These are phyloP conservation scores for Trichogramma dendrolimi DNA, from an alignment of 2,888 invertebrate genomes.

Conservation along the genomic window DNA sequence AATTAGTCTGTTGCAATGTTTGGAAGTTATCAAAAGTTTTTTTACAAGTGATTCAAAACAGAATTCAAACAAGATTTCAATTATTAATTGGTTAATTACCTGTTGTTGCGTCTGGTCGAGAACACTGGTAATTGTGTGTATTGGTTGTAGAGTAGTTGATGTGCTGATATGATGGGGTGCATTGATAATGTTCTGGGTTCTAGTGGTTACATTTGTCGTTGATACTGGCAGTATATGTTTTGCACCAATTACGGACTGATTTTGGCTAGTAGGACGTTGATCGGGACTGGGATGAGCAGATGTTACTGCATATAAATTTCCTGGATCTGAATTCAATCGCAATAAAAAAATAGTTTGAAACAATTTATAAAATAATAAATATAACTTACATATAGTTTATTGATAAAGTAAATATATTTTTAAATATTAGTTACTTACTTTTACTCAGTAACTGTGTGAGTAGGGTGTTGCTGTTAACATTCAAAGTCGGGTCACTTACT, in stretches of 20 bases:
- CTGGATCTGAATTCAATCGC: not conserved
- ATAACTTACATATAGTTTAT: not conserved
- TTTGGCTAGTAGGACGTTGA: conserved; percentile 31
- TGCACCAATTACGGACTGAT: conserved; percentile 44
- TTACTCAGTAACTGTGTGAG: conserved; percentile 78
- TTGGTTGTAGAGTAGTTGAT: conserved; percentile 51
- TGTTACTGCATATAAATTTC: not conserved
- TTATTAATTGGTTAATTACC: conserved; percentile 3
- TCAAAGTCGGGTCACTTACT: conserved; percentile 71
- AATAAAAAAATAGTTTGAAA: not conserved
- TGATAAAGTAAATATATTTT: not conserved
- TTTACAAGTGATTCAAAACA: not conserved
- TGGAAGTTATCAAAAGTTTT: not conserved
- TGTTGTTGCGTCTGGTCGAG: conserved; percentile 39
- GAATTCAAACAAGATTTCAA: not conserved
- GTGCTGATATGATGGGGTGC: conserved; percentile 52
- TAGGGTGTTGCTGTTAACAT: conserved; percentile 66
- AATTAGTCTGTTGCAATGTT: conserved; percentile 34
- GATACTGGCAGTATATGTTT: conserved; percentile 55
- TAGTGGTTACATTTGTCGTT: conserved; percentile 53
- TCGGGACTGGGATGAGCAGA: conserved; percentile 47
- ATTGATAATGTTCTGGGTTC: conserved; percentile 48
- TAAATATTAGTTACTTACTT: conserved; percentile 55
- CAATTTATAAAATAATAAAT: not conserved
- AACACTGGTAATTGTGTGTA: conserved; percentile 41